Conservation (phyloP, 2,888 invertebrate species). For the Cantharis nigra region DNA sequence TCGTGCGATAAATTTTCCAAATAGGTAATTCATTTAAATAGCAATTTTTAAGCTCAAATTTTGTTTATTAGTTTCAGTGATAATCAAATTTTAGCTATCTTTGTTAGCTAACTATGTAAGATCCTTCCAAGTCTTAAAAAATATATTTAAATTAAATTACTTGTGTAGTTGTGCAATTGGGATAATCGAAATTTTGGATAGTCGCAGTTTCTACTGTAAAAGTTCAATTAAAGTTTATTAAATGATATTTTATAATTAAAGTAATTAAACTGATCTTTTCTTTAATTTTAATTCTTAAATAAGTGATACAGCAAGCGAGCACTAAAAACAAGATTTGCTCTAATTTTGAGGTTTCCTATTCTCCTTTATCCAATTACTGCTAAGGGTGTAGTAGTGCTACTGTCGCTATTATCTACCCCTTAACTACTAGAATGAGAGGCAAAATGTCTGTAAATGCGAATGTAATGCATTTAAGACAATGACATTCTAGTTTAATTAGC, state of each 20-base stretch:
- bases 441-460: conserved; percentile 40
- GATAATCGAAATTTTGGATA: background rate
- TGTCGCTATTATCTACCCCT: conserved; percentile 51
- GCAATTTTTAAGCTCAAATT: background rate
- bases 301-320: conserved; percentile 20
- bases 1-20: background rate
- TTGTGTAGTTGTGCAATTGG: background rate
- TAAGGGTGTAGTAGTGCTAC: conserved; percentile 46
- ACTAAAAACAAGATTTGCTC: conserved; percentile 38
- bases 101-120: too few relatives aligned
- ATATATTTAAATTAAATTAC: too few relatives aligned
- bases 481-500: conserved; percentile 21
- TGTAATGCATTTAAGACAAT: conserved; percentile 24
- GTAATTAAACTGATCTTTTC: background rate
- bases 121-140: too few relatives aligned
- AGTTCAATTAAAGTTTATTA: background rate
- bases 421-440: conserved; percentile 49
- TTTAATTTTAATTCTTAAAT: conserved; percentile 17
- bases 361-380: conserved; percentile 51
- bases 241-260: background rate
- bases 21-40: background rate
- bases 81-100: background rate
- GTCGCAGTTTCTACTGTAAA: background rate
- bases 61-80: background rate
- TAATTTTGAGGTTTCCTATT: conserved; percentile 48